A percentile compares a stretch with the other conserved stretches of the same genome.
Evolutionary conservation across 53 echinoderm and acorn worm species (phyloP).

Genomic region (Zoroaster sp.): DNA sequence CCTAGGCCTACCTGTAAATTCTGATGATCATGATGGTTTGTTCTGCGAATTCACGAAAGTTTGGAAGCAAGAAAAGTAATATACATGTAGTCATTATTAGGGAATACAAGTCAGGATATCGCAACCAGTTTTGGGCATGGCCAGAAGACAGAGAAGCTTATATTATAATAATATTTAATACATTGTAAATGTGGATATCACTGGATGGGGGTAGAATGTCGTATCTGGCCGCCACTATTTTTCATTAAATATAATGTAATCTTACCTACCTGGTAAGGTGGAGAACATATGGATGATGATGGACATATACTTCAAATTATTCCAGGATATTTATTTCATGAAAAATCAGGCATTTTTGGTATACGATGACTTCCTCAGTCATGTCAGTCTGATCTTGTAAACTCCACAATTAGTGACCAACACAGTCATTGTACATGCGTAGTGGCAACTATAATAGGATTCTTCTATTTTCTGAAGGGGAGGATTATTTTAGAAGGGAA

Average conservation of each 20-base stretch:
- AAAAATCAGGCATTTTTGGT: background rate
- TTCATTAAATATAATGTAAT: background rate
- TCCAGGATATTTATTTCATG: background rate
- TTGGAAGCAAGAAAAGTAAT: background rate
- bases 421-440: too few species aligned
- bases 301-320: background rate
- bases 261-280: background rate
- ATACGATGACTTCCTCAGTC: too few species aligned
- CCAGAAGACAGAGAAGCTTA: background rate
- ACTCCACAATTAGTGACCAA: background rate
- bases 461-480: too few species aligned
- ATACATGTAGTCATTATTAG: background rate
- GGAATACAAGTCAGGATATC: background rate
- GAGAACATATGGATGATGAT: background rate
- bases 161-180: background rate
- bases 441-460: too few species aligned
- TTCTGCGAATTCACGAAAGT: too few species aligned
- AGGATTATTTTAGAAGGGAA: too few species aligned
- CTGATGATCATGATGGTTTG: too few species aligned
- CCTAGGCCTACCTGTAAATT: background rate
- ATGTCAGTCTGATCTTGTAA: background rate
- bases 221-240: background rate
- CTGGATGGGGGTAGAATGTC: background rate
- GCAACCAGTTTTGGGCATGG: background rate
- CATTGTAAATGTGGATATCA: background rate